Evolutionary conservation across 2,797 vertebrate genomes (phyloP).

Genomic region (Synanceia verrucosa): DNA sequence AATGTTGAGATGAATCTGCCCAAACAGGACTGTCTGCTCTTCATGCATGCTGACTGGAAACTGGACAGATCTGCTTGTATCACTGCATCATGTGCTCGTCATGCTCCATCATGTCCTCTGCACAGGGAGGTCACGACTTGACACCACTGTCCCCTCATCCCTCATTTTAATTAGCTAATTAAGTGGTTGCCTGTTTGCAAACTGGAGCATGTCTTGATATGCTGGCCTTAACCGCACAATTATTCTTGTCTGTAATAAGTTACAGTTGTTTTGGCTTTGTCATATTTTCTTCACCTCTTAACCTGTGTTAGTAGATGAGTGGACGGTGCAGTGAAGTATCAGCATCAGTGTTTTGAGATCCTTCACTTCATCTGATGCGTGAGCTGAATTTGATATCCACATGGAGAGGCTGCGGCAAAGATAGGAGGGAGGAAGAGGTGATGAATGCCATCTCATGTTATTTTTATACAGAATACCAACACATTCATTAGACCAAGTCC

Average conservation of each 20-base stretch:
- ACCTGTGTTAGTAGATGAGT: slow-evolving; percentile 9
- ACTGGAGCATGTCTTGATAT: slow-evolving; percentile 6
- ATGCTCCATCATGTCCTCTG: slow-evolving; percentile 3
- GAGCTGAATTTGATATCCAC: slow-evolving; percentile 52
- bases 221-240: background rate
- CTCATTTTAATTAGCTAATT: slow-evolving; percentile 46
- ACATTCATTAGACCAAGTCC: background rate
- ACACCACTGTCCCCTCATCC: background rate
- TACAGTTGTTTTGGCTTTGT: background rate
- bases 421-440: slow-evolving; percentile 3
- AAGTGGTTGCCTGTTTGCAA: slow-evolving; percentile 23
- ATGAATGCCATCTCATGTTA: background rate
- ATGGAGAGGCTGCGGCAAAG: slow-evolving; percentile 30
- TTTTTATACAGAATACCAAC: background rate
- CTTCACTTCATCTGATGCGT: slow-evolving; percentile 47
- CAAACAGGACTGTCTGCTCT: background rate
- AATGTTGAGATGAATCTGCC: background rate
- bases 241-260: background rate
- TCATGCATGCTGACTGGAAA: slow-evolving; percentile 17
- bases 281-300: background rate
- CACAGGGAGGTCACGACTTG: background rate
- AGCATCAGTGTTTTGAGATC: slow-evolving; percentile 31
- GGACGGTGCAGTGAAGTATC: slow-evolving; percentile 42
- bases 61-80: background rate
- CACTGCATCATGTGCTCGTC: slow-evolving; percentile 33